Evolutionary conservation across 2,888 invertebrate genomes (phyloP), one percentile per base, ranked within the genome.

Genomic region (Blastobasis adustella): DNA sequence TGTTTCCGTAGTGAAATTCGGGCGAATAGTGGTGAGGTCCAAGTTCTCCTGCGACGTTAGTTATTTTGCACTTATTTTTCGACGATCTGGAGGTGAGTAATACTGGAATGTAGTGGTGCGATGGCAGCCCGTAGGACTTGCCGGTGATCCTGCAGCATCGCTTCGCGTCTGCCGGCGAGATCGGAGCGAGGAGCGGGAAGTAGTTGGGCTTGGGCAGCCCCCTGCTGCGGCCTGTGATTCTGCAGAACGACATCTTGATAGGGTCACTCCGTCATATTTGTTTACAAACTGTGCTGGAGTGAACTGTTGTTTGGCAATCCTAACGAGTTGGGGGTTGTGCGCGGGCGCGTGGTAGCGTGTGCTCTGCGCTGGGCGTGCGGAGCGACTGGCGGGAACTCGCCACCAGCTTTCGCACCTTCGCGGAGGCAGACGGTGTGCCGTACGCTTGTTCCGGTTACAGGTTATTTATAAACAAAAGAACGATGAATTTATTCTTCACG

Each of bases 201-300:
- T 95, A 95, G 78, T 95, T 94, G 50, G 95, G 94, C 72, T 94
- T 93, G 50, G 95, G 95, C 68, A 95, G 90, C 67, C 94, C 92
- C 64, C 93, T 91, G 78, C 94, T 94, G 76, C 92, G 92, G 66
- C 95, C 94, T 54, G 95, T 95, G 65, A 95, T 94, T 77, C 94
- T 92, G 80, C 95, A 95, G 79, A 92, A 93, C 70, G 94, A 93
- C 91, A 93, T 92, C 52, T 66, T 46, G 46, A 41, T 65, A 59
- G 56, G 65, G 71, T 79, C 67, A 85, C 62, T 69, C 78, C 66
- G 65, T 72, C 86, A 86, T 86, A 77, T 77, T 85, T 84, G 79
- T 81, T 81, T 82, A 74, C 71, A 73, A 59, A 59, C 66, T 52
- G 57, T 61, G 57, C 52, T 39, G 48, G 45, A 58, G 57, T 65